These are phyloP conservation scores for Lagocephalus sceleratus DNA, from an alignment of 2,797 vertebrate species.

Conservation along the genomic window DNA sequence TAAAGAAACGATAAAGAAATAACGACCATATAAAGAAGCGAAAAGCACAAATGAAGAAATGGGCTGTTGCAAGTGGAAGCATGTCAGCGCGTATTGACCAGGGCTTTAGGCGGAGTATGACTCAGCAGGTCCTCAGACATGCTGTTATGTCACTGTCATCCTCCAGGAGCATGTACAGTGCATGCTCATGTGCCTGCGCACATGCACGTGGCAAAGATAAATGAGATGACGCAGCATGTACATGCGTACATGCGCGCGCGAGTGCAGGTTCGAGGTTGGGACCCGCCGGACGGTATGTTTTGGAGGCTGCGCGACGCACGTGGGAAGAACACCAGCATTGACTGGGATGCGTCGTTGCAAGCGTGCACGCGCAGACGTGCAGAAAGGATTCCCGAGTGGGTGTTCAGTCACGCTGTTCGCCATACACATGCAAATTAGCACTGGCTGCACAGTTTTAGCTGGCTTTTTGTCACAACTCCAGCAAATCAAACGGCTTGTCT, in stretches of 20 bases:
- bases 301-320: constrained; percentile 33
- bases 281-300: constrained; percentile 40
- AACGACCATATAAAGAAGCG: too few species aligned
- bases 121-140: constrained; percentile 17
- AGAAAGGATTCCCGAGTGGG: neutral
- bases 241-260: neutral
- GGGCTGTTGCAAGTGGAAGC: neutral
- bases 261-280: constrained; percentile 48
- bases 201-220: neutral
- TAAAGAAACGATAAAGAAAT: too few species aligned
- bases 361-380: neutral
- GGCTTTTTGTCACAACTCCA: constrained; percentile 3
- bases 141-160: constrained; percentile 40
- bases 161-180: constrained; percentile 1
- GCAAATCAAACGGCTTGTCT: constrained; percentile 18
- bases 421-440: neutral
- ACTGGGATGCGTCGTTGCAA: constrained; percentile 33
- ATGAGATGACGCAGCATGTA: neutral
- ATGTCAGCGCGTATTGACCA: neutral
- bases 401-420: neutral
- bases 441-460: constrained; percentile 1
- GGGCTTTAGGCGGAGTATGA: constrained; percentile 7
- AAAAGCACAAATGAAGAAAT: neutral
- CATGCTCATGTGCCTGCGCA: constrained; percentile 12
- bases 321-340: constrained; percentile 25